A percentile compares a stretch with the other conserved stretches of the same genome.
Evolutionary conservation across 92 coral and sea anemone genomes (phyloP).

Genomic region (Plumapathes pennacea): DNA sequence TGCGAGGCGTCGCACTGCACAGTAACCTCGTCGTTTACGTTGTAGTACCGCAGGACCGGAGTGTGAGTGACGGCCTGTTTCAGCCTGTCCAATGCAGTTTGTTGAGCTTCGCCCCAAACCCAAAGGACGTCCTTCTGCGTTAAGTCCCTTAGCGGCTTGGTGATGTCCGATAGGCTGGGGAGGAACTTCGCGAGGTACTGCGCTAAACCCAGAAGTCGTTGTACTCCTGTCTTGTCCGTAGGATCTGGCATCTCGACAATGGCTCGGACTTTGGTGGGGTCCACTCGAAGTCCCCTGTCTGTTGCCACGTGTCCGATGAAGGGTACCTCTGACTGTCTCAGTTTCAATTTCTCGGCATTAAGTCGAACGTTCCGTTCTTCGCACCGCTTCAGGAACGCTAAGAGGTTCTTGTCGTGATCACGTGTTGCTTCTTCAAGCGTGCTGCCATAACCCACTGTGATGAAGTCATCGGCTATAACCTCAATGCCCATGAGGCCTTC

Average conservation of each 20-base stretch:
- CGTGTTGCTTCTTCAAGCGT: slow-evolving; percentile 12
- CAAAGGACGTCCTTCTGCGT: slow-evolving; percentile 30
- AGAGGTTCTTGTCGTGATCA: slow-evolving; percentile 33
- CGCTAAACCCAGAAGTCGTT: slow-evolving; percentile 48
- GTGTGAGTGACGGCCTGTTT: slow-evolving; percentile 35
- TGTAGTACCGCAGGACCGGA: slow-evolving; percentile 44
- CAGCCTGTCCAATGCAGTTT: slow-evolving; percentile 53
- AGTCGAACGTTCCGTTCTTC: slow-evolving; percentile 18
- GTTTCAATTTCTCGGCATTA: slow-evolving; percentile 37
- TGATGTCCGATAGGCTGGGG: slow-evolving; percentile 45
- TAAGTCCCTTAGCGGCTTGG: slow-evolving; percentile 50
- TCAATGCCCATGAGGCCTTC: slow-evolving; percentile 33
- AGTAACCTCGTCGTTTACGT: slow-evolving; percentile 36
- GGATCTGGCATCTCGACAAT: slow-evolving; percentile 50
- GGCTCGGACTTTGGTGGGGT: slow-evolving; percentile 52
- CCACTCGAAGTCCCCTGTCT: slow-evolving; percentile 38
- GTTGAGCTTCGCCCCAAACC: slow-evolving; percentile 44
- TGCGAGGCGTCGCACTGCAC: slow-evolving; percentile 54
- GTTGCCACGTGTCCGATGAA: slow-evolving; percentile 51
- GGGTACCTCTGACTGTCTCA: slow-evolving; percentile 34
- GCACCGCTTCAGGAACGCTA: slow-evolving; percentile 37
- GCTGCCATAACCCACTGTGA: slow-evolving; percentile 27
- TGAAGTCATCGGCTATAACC: slow-evolving; percentile 47
- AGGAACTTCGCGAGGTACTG: slow-evolving; percentile 54
- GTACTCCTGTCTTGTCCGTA: slow-evolving; percentile 55